These are phyloP conservation scores for Leucoraja ocellata DNA, from an alignment of 2,797 vertebrate species.

Conservation along the genomic window DNA sequence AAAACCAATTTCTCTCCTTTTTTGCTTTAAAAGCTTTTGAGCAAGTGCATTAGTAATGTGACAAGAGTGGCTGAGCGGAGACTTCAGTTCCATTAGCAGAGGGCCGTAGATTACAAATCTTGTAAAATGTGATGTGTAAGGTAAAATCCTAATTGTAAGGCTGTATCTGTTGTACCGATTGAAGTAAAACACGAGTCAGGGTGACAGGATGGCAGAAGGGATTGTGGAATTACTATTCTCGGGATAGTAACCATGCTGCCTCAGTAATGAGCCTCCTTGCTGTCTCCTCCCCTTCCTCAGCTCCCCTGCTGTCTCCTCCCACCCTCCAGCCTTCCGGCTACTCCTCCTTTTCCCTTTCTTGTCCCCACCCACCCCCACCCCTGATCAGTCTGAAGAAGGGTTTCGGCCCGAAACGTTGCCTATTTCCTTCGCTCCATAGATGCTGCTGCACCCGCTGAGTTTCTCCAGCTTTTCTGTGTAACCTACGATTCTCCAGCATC, in stretches of 20 bases:
- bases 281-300: no score
- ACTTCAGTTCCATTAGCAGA: conserved; percentile 22
- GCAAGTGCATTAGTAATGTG: conserved; percentile 34
- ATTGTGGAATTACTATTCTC: not conserved
- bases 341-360: no score
- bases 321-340: no score
- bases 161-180: conserved; percentile 21
- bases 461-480: no score
- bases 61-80: not conserved
- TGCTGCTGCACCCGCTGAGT: no score
- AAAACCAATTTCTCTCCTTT: conserved; percentile 1
- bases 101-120: not conserved
- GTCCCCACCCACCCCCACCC: no score
- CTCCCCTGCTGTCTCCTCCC: no score
- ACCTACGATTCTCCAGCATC: no score
- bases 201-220: conserved; percentile 14
- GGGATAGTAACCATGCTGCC: conserved; percentile 4
- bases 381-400: no score
- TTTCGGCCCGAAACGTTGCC: no score
- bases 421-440: no score
- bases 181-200: conserved; percentile 15
- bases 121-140: conserved; percentile 19
- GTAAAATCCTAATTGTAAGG: conserved; percentile 20
- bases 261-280: no score
- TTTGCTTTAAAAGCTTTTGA: conserved; percentile 34